These are phyloP conservation scores for Atherinomorus stipes DNA, from an alignment of 2,113 vertebrate genomes.

Conservation along the genomic window DNA sequence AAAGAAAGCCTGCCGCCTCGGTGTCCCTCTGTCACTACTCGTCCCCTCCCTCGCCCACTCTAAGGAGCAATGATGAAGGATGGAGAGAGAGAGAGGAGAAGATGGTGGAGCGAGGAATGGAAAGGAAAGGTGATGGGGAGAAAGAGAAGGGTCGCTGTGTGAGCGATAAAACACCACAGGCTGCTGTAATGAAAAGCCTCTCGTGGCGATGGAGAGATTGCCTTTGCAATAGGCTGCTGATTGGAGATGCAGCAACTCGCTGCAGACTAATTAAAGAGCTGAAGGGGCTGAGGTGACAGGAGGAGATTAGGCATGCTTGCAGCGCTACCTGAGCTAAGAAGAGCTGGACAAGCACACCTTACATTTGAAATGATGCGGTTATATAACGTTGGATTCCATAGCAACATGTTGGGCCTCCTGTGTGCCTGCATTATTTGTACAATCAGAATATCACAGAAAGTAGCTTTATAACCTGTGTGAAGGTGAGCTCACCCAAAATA, in stretches of 20 bases:
- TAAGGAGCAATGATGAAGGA: slow-evolving; percentile 54
- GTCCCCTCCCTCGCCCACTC: slow-evolving; percentile 27
- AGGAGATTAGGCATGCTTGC: slow-evolving; percentile 62
- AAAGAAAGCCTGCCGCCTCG: slow-evolving; percentile 44
- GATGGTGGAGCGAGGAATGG: slow-evolving; percentile 38
- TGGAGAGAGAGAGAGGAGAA: slow-evolving; percentile 41
- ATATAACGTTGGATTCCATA: slow-evolving; percentile 3
- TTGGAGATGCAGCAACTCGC: slow-evolving; percentile 68
- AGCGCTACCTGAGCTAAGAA: slow-evolving; percentile 23
- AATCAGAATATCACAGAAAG: background rate
- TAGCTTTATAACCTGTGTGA: background rate
- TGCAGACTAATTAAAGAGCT: slow-evolving; percentile 73
- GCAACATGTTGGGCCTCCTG: background rate
- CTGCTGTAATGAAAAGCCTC: slow-evolving; percentile 79
- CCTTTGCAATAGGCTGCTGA: slow-evolving; percentile 70
- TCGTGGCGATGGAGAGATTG: slow-evolving; percentile 75
- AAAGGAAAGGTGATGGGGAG: slow-evolving; percentile 18
- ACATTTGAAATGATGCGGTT: slow-evolving; percentile 16
- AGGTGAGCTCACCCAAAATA: background rate
- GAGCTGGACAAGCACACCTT: slow-evolving; percentile 34
- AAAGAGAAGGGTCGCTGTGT: slow-evolving; percentile 41
- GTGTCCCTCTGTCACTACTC: slow-evolving; percentile 37
- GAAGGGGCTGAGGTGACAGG: slow-evolving; percentile 52
- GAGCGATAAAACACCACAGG: slow-evolving; percentile 67
- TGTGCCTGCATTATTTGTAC: background rate